Conservation (phyloP, 2,888 invertebrate genomes). For the Aethes cnicana region DNA sequence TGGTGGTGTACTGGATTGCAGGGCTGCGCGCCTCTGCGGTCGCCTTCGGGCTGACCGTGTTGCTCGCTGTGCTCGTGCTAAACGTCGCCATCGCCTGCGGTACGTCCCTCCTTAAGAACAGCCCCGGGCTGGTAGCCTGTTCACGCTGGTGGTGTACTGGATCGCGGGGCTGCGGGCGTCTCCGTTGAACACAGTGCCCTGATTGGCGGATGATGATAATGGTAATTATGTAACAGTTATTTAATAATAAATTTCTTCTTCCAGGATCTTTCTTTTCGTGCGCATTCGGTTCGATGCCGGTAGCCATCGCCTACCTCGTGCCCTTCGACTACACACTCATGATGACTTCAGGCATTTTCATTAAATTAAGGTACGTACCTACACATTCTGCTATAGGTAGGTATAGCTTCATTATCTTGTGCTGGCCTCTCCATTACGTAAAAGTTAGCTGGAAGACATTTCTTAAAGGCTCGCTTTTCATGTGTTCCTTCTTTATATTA, state of each 20-base stretch:
- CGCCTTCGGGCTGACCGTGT: slow-evolving; percentile 86
- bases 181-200: too few relatives aligned
- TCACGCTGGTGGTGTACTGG: not conserved
- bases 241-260: slow-evolving; percentile 34
- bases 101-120: too few relatives aligned
- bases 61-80: slow-evolving; percentile 89
- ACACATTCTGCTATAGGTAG: too few relatives aligned
- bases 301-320: slow-evolving; percentile 91
- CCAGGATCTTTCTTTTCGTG: slow-evolving; percentile 92
- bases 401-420: too few relatives aligned
- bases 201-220: too few relatives aligned
- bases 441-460: too few relatives aligned
- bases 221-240: too few relatives aligned
- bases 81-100: slow-evolving; percentile 95
- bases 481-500: too few relatives aligned
- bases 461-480: too few relatives aligned
- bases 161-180: not conserved
- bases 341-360: slow-evolving; percentile 93
- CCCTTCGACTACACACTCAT: slow-evolving; percentile 93
- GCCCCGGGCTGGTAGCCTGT: too few relatives aligned
- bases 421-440: too few relatives aligned
- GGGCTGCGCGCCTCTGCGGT: slow-evolving; percentile 87
- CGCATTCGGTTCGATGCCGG: slow-evolving; percentile 89
- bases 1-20: slow-evolving; percentile 93
- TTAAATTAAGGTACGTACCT: slow-evolving; percentile 88